Base-by-base conservation (phyloP, 2,797 vertebrate genomes). In the Spheniscus humboldti region DNA sequence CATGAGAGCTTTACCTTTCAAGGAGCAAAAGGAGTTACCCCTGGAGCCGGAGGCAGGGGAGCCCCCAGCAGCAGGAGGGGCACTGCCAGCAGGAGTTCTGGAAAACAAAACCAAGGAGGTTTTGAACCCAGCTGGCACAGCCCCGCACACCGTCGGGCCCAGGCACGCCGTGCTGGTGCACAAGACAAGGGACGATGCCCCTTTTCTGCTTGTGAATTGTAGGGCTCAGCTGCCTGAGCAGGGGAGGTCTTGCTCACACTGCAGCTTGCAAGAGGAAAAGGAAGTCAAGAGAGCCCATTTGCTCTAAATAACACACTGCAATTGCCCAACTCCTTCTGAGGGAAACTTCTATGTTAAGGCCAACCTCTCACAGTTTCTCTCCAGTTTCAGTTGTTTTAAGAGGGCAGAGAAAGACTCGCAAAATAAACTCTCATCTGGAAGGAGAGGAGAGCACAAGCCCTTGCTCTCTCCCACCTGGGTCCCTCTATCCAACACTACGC, bases 131-230 rank as follows among this genome's bases (percentile, higher is more conserved):
- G 22, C 3, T 5, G 5, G 16, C 1, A 2, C 50, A 68, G 78
- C 35, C 39, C 16, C 1, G 0, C 27, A 9, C 5, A 2, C 33
- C 1, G 7, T 13, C 3, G 2, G 45, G 56, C 50, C 28, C 3
- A 0, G 68, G 31, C 48, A 37, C 0, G 1, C 25, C 18, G 30
- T 16, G 33, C 50, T 50, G 50, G 12, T 11, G 52, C 63, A 57
- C 63, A 14, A 5, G 17, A 35, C 6, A 10, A 16, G 9, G 20
- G 39, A 31, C 1, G 3, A 48, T 11, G 48, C 15, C 19, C 25
- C 28, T 50, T 17, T 53, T n/a, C 69, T 50, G 23, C 33, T 39
- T 24, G 52, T 37, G 56, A 47, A 18, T 3, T 16, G 35, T 5
- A 35, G 25, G 50, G 50, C 52, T 45, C 56, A 12, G 69, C 59